Percentiles rank a stretch among this genome's conserved stretches.
Evolutionary conservation across 2,888 invertebrate genomes (phyloP).

Genomic region (Apantesis nais): DNA sequence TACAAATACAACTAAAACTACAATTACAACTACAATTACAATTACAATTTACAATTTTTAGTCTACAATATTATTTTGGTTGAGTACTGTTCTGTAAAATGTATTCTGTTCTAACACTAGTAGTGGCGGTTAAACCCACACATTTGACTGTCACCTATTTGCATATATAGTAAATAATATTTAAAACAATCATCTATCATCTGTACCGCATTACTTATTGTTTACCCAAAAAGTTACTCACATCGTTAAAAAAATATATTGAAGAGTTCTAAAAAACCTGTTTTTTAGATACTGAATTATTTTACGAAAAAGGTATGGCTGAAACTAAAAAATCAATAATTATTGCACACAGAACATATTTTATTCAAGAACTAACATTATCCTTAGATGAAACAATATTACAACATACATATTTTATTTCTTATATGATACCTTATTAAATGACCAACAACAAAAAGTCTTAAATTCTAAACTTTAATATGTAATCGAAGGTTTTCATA

Average conservation of each 20-base stretch:
- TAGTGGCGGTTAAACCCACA: not conserved
- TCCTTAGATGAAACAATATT: slow-evolving; percentile 26
- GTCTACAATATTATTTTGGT: too few relatives aligned
- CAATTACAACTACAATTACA: too few relatives aligned
- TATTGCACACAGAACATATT: slow-evolving; percentile 48
- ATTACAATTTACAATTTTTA: too few relatives aligned
- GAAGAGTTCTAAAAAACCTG: too few relatives aligned
- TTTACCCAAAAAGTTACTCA: too few relatives aligned
- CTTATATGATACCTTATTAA: too few relatives aligned
- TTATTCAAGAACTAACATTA: slow-evolving; percentile 39
- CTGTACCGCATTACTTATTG: too few relatives aligned
- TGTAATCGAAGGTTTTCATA: not conserved
- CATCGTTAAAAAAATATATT: too few relatives aligned
- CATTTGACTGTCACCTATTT: not conserved
- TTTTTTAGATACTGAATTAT: not conserved
- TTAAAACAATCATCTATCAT: not conserved
- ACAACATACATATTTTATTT: slow-evolving; percentile 22
- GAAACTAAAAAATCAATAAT: slow-evolving; percentile 1
- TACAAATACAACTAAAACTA: too few relatives aligned
- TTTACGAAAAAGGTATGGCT: not conserved
- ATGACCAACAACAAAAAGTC: too few relatives aligned
- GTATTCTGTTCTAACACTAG: not conserved
- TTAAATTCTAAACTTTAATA: not conserved
- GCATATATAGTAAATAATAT: not conserved
- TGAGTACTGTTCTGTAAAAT: too few relatives aligned